These are phyloP conservation scores for Manis crassicaudata DNA, from an alignment of 2,797 vertebrate species.

Conservation along the genomic window DNA sequence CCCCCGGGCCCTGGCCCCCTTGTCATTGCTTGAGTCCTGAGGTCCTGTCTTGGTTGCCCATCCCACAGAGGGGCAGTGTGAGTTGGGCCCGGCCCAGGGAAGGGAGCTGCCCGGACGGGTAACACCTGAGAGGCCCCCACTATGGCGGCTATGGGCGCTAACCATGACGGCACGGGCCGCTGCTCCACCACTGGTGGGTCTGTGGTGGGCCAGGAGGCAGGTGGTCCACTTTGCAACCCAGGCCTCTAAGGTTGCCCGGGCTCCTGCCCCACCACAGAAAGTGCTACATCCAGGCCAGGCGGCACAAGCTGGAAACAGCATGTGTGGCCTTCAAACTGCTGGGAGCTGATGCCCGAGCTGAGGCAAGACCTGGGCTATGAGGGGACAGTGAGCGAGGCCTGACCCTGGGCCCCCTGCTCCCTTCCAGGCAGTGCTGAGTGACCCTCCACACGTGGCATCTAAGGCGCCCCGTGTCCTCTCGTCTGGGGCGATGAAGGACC, in stretches of 20 bases:
- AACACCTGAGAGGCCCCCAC: background rate
- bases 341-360: fast-evolving
- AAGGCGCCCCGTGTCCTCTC: background rate
- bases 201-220: background rate
- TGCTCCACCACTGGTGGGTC: fast-evolving
- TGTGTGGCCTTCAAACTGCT: background rate
- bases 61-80: no score
- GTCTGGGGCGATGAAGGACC: fast-evolving
- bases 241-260: background rate
- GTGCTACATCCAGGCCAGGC: background rate
- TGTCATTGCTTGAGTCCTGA: background rate
- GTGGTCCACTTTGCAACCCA: background rate
- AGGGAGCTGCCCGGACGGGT: fast-evolving
- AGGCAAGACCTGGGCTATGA: background rate
- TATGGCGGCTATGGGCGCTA: no score
- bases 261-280: background rate
- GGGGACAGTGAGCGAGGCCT: background rate
- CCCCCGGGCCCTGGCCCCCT: background rate
- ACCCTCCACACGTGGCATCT: no score
- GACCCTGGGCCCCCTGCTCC: background rate
- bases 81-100: background rate
- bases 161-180: background rate
- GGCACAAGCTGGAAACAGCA: fast-evolving
- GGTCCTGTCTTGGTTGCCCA: background rate
- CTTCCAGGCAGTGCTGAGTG: no score